phyloP scores from a whole-genome alignment of 2,113 vertebrate species.

The Neolamprologus cancellatus region DNA sequence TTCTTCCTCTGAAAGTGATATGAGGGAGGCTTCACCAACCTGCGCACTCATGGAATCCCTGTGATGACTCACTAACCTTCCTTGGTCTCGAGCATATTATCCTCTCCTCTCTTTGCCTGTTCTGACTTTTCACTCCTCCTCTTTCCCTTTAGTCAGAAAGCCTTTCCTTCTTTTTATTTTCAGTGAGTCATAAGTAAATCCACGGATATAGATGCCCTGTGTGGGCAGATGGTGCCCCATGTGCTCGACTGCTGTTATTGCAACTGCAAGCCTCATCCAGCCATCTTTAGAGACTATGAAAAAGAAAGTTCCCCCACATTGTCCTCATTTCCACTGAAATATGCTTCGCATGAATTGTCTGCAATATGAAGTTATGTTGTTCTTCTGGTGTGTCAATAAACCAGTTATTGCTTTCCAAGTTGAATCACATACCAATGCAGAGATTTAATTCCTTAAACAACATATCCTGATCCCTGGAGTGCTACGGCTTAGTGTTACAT shows the following conservation, averaged over 20 bases:
- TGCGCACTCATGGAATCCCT: constrained; percentile 31
- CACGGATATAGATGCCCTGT: constrained; percentile 52
- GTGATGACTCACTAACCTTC: constrained; percentile 48
- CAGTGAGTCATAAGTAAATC: constrained; percentile 50
- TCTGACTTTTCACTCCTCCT: constrained; percentile 43
- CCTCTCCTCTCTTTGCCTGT: constrained; percentile 6
- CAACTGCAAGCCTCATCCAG: constrained; percentile 22
- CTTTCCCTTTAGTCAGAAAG: constrained; percentile 43
- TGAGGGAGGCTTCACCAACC: constrained; percentile 15
- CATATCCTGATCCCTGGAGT: background rate
- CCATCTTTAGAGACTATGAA: background rate
- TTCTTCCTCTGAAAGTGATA: constrained; percentile 15
- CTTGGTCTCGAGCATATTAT: constrained; percentile 25
- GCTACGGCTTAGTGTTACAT: background rate
- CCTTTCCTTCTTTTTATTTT: constrained; percentile 18
- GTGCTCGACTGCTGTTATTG: constrained; percentile 48
- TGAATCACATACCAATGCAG: background rate
- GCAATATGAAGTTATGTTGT: background rate
- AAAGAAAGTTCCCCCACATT: constrained; percentile 2
- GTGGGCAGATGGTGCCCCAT: constrained; percentile 58
- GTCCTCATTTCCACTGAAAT: background rate
- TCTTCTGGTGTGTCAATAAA: background rate
- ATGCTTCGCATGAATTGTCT: background rate
- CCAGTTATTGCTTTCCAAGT: background rate
- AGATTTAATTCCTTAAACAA: background rate